Percentiles rank a stretch among this genome's conserved stretches.
Evolutionary conservation across 2,113 vertebrate species (phyloP).

Genomic region (Anarhynchus alexandrinus): DNA sequence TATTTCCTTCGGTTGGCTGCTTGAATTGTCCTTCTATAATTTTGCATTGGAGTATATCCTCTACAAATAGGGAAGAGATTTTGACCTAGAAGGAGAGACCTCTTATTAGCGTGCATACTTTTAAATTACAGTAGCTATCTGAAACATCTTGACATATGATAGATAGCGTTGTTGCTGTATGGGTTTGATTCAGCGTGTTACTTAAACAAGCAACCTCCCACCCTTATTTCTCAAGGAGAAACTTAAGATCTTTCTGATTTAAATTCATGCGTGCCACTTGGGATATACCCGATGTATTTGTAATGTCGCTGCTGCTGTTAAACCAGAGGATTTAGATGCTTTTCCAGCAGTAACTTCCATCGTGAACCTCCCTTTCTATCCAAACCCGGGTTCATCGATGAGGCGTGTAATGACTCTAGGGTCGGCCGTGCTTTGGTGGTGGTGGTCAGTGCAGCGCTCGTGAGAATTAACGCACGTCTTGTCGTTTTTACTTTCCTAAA

Average conservation of each 20-base stretch:
- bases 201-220: conserved; percentile 26
- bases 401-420: fast-evolving
- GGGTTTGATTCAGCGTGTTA: conserved; percentile 14
- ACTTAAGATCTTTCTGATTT: not conserved
- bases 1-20: not conserved
- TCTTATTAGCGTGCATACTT: conserved; percentile 17
- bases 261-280: not conserved
- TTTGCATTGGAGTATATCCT: conserved; percentile 16
- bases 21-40: not conserved
- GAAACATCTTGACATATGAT: conserved; percentile 8
- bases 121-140: conserved; percentile 17
- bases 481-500: not conserved
- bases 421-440: fast-evolving
- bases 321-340: not conserved
- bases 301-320: not conserved
- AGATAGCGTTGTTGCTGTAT: not conserved
- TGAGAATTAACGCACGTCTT: fast-evolving
- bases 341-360: not conserved
- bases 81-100: conserved; percentile 24
- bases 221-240: conserved; percentile 47
- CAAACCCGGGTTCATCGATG: fast-evolving
- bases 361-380: not conserved
- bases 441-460: fast-evolving
- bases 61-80: conserved; percentile 16
- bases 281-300: not conserved